Evolutionary conservation across 1,140 invertebrate species (phyloP).

Genomic region (Nasonia vitripennis): DNA sequence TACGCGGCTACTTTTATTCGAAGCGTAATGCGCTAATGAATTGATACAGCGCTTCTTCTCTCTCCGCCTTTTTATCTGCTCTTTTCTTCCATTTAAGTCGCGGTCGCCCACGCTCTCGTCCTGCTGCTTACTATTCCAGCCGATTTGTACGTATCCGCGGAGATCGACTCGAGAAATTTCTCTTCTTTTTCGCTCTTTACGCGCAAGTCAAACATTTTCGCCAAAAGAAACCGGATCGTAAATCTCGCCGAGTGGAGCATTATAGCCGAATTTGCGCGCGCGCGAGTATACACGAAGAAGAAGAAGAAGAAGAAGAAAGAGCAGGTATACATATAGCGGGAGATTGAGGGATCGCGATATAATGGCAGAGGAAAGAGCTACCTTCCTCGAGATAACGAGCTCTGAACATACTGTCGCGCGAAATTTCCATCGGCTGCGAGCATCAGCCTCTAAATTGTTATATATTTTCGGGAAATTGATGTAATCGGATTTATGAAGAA

Average conservation of each 20-base stretch:
- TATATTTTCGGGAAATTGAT: conserved; percentile 30
- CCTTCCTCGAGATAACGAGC: conserved; percentile 39
- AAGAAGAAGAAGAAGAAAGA: not conserved
- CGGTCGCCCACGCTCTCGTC: not conserved
- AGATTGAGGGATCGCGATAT: conserved; percentile 21
- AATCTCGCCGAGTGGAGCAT: not conserved
- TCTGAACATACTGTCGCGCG: conserved; percentile 31
- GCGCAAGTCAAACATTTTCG: too few species aligned
- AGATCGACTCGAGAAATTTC: too few species aligned
- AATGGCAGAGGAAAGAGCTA: not conserved
- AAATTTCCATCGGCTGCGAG: conserved; percentile 20
- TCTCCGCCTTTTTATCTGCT: not conserved
- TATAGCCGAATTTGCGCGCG: not conserved
- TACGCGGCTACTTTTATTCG: conserved; percentile 70
- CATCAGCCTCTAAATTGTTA: conserved; percentile 42
- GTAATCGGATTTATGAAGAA: conserved; percentile 46
- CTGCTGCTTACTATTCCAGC: too few species aligned
- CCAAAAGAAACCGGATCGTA: not conserved
- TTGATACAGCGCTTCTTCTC: conserved; percentile 62
- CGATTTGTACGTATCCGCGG: too few species aligned
- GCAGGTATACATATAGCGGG: not conserved
- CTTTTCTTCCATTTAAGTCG: not conserved
- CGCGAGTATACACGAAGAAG: not conserved
- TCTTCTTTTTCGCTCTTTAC: too few species aligned
- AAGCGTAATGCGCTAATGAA: conserved; percentile 72